Conservation (phyloP, 2,113 vertebrate genomes). For the Brienomyrus brachyistius region DNA sequence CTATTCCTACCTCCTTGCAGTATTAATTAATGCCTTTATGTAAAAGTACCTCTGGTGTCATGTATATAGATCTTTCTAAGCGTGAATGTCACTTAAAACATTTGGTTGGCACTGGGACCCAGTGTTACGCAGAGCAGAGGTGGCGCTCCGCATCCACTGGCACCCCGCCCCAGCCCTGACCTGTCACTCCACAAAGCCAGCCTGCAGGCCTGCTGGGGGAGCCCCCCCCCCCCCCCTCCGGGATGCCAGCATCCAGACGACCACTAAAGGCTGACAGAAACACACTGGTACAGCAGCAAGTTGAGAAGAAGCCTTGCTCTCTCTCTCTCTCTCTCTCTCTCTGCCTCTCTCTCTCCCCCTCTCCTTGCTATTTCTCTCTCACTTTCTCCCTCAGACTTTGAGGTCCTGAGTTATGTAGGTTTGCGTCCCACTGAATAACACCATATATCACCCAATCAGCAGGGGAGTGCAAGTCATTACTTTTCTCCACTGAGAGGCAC, state of each 20-base stretch:
- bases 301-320: not conserved
- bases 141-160: not conserved
- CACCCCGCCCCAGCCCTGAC: not conserved
- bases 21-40: not conserved
- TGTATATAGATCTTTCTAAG: not conserved
- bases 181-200: not conserved
- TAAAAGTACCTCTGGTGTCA: not conserved
- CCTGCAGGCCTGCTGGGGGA: not conserved
- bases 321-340: not conserved
- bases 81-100: not conserved
- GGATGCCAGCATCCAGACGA: not conserved
- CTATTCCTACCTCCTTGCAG: not conserved
- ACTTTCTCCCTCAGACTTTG: conserved; percentile 3
- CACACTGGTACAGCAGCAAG: not conserved
- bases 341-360: not conserved
- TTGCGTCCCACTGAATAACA: conserved; percentile 40
- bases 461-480: conserved; percentile 40
- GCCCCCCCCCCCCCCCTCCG: not conserved
- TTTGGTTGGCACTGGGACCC: not conserved
- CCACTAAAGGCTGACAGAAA: not conserved
- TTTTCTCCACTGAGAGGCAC: conserved; percentile 27
- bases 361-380: not conserved
- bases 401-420: conserved; percentile 38
- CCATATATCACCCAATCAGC: conserved; percentile 43
- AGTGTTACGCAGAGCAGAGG: not conserved